phyloP scores from a whole-genome alignment of 1,140 invertebrate species.

The Drosophila varians region DNA sequence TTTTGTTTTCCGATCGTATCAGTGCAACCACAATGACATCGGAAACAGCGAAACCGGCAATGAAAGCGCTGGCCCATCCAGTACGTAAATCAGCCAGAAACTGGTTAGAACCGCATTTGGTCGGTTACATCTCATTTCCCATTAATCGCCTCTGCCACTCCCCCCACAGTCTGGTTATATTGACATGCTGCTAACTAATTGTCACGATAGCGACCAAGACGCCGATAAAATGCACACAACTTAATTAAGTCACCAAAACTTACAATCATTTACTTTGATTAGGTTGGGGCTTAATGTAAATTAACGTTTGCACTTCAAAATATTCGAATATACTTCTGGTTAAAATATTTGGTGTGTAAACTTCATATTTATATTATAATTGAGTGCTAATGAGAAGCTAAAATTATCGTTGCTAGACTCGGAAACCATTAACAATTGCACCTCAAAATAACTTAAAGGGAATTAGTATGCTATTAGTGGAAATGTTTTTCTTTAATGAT shows the following conservation, averaged over 20 bases:
- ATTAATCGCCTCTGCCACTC: conserved; percentile 16
- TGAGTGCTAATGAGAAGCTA: no score
- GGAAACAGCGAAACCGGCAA: background rate
- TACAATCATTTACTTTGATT: conserved; percentile 10
- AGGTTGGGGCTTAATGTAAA: background rate
- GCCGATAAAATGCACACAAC: conserved; percentile 17
- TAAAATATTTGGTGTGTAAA: no score
- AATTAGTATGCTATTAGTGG: no score
- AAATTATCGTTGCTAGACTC: no score
- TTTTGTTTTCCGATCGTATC: background rate
- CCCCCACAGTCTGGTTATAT: conserved; percentile 15
- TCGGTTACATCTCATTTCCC: conserved; percentile 18
- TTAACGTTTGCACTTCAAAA: no score
- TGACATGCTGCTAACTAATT: conserved; percentile 47
- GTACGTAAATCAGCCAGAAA: conserved; percentile 47
- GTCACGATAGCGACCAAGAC: conserved; percentile 34
- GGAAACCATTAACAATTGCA: no score
- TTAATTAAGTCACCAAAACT: conserved; percentile 40
- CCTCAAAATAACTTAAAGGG: no score
- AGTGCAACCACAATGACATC: conserved; percentile 7
- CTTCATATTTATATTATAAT: no score
- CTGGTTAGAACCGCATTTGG: conserved; percentile 29
- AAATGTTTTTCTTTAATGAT: no score
- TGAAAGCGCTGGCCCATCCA: conserved; percentile 17
- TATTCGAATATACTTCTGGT: no score